Conservation (phyloP, 2,113 vertebrate genomes). For the Eudyptes chrysolophus region DNA sequence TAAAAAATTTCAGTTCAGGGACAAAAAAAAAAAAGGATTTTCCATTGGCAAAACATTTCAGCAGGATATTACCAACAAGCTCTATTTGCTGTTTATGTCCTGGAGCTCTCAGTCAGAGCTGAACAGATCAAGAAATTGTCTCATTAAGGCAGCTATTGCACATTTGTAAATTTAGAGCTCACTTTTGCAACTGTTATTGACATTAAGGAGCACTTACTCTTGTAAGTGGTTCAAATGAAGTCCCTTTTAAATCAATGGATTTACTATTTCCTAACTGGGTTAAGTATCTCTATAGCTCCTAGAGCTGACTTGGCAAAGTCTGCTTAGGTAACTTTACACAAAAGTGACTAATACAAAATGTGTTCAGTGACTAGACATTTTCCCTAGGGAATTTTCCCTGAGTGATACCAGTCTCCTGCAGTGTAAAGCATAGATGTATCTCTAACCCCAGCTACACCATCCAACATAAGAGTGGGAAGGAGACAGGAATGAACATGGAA, state of each 20-base stretch:
- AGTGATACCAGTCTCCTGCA: neutral
- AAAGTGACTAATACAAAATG: neutral
- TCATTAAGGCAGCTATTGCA: neutral
- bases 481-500: neutral
- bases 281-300: neutral
- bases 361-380: neutral
- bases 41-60: neutral
- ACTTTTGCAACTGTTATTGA: neutral
- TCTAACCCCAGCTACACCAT: neutral
- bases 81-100: neutral
- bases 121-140: neutral
- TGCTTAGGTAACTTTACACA: neutral
- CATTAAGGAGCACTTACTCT: neutral
- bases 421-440: neutral
- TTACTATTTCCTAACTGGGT: neutral
- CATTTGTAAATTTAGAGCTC: neutral
- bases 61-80: neutral
- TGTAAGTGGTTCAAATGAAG: neutral
- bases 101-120: neutral
- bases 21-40: neutral
- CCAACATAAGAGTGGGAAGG: neutral
- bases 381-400: neutral
- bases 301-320: neutral
- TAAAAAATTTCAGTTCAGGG: neutral
- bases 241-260: neutral